Evolutionary conservation across 2,888 invertebrate genomes (phyloP).

Genomic region (Ophion ellenae): DNA sequence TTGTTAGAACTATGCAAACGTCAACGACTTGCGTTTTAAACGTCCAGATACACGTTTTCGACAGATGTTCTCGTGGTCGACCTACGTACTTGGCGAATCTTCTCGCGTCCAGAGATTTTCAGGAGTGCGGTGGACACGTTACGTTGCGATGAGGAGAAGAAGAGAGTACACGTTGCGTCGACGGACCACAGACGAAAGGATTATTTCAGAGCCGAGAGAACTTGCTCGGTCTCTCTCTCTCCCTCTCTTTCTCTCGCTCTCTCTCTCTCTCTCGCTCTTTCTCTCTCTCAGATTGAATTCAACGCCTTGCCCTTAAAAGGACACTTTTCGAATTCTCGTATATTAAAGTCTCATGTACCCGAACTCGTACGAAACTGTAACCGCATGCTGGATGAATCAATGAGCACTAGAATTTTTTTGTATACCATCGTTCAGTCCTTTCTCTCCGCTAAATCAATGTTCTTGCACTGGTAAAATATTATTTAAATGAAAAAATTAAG

Average conservation of each 20-base stretch:
- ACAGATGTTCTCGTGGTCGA: slow-evolving; percentile 14
- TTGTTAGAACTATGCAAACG: too few relatives aligned
- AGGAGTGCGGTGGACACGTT: slow-evolving; percentile 31
- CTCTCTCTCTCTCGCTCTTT: not conserved
- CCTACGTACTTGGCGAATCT: slow-evolving; percentile 1
- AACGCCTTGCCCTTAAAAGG: slow-evolving; percentile 67
- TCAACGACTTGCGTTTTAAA: too few relatives aligned
- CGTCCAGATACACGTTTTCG: not conserved
- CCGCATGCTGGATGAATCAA: slow-evolving; percentile 49
- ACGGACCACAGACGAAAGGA: slow-evolving; percentile 48
- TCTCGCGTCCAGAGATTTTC: slow-evolving; percentile 43
- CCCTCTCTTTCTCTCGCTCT: not conserved
- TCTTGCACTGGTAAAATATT: too few relatives aligned
- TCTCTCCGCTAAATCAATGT: too few relatives aligned
- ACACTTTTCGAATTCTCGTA: slow-evolving; percentile 50
- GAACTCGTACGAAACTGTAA: slow-evolving; percentile 3
- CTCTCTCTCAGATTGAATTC: slow-evolving; percentile 49
- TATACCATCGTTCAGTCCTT: not conserved
- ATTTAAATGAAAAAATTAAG: too few relatives aligned
- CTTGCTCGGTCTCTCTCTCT: slow-evolving; percentile 59
- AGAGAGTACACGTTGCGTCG: slow-evolving; percentile 48
- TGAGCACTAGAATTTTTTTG: slow-evolving; percentile 20
- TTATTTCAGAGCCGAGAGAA: slow-evolving; percentile 62
- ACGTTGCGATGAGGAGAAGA: slow-evolving; percentile 14
- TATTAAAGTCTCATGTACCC: slow-evolving; percentile 20